These are phyloP conservation scores for Coenonympha glycerion DNA, from an alignment of 2,888 invertebrate species.

Conservation along the genomic window DNA sequence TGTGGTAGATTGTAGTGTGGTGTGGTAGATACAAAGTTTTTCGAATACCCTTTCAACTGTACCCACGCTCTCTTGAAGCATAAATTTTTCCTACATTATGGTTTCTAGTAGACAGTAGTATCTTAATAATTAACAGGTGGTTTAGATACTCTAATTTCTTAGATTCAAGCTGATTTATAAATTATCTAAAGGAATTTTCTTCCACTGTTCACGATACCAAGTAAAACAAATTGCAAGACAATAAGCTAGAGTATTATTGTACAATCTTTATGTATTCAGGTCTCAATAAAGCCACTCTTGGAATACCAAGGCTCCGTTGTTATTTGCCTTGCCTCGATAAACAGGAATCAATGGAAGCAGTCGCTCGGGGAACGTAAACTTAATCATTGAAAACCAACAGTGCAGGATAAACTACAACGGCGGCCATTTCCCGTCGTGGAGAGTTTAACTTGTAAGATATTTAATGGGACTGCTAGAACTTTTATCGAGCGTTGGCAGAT, in stretches of 20 bases:
- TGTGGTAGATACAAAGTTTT: too few species aligned
- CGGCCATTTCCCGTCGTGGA: constrained; percentile 11
- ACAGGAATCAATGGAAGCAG: constrained; percentile 15
- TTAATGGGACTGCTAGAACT: constrained; percentile 1
- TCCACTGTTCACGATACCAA: not conserved
- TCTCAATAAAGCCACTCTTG: constrained; percentile 10
- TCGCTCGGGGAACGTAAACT: constrained; percentile 13
- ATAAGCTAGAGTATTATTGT: constrained; percentile 7
- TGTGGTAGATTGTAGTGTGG: too few species aligned
- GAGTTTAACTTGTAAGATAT: constrained; percentile 12
- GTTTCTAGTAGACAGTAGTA: too few species aligned
- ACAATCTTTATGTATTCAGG: constrained; percentile 13
- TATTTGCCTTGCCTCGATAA: constrained; percentile 14
- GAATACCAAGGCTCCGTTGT: constrained; percentile 10
- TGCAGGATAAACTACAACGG: constrained; percentile 11
- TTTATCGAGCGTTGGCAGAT: not conserved
- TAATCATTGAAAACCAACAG: constrained; percentile 16
- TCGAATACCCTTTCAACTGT: too few species aligned
- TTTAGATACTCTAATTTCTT: too few species aligned
- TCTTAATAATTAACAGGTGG: too few species aligned
- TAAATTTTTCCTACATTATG: too few species aligned
- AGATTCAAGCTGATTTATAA: too few species aligned
- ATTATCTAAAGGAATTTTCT: too few species aligned
- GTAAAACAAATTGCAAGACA: constrained; percentile 1
- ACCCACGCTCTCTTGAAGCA: too few species aligned